These are phyloP conservation scores for Microtus oregoni DNA, from an alignment of 2,113 vertebrate genomes.

Conservation along the genomic window DNA sequence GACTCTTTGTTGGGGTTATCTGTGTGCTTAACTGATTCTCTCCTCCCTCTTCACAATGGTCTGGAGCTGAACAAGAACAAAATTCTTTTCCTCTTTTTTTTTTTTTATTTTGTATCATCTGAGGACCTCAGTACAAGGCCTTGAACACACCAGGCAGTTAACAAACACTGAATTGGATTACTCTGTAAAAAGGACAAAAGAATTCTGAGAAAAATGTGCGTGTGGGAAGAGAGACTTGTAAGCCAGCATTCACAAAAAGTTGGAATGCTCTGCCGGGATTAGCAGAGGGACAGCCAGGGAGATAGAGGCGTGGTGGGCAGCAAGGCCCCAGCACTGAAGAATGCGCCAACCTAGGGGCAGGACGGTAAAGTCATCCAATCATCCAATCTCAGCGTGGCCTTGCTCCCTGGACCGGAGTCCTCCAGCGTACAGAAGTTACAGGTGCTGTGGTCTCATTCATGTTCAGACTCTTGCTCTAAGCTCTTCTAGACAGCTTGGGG, in stretches of 20 bases:
- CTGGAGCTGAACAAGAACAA: not conserved
- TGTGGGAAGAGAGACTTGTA: conserved; percentile 35
- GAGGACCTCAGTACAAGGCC: not conserved
- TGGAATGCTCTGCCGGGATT: not conserved
- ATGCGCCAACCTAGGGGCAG: not conserved
- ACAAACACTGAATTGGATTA: conserved; percentile 31
- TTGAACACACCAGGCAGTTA: not conserved
- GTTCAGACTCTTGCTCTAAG: not conserved
- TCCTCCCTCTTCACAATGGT: not conserved
- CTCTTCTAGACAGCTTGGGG: not conserved
- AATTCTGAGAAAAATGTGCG: conserved; percentile 33
- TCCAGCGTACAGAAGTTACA: not conserved
- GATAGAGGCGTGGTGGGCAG: not conserved
- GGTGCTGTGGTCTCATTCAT: not conserved
- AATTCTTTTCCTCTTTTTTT: not conserved
- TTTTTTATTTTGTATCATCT: not conserved
- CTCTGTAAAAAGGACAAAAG: conserved; percentile 37
- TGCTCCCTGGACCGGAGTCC: not conserved
- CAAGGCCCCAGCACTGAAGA: not conserved
- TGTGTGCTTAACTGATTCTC: not conserved
- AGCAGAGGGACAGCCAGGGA: not conserved
- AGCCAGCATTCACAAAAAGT: not conserved
- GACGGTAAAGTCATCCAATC: not conserved
- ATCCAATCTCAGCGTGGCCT: not conserved
- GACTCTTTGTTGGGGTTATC: not conserved